Base-by-base conservation (phyloP, 2,113 vertebrate genomes). In the Melanerpes aurifrons region DNA sequence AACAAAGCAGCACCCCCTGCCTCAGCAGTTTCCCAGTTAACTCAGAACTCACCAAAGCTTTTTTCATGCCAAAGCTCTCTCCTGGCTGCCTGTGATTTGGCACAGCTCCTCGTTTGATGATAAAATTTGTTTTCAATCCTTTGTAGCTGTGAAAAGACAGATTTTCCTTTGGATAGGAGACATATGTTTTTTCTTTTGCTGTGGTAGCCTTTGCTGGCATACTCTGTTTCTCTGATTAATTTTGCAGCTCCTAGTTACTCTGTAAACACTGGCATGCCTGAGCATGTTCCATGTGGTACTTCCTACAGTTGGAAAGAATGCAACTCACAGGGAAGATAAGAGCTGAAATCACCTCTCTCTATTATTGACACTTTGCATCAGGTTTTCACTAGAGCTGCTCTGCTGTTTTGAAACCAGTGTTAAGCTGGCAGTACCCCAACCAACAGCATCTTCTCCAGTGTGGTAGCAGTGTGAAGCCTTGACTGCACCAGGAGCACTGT, bases 191-290 rank as follows among this genome's bases (percentile, higher is more conserved):
- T 88, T 48, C 66, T 82, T 83, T 81, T 50, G 35, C 78, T 5
- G 4, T 76, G 68, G 70, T 59, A 67, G 88, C 75, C 81, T 89
- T 56, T 87, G 93, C 90, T 96, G 95, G 95, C 94, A 93, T 35
- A 77, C 83, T 2, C 35, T 37, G 79, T 70, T 78, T 79, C 63
- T 73, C 82, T 88, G 92, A 83, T 92, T 91, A 76, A 85, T 94
- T 89, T 83, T 95, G 92, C 85, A 86, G 66, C 90, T 96, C 91
- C 81, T 82, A 74, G 94, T 88, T 73, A 92, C 95, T 94, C 78
- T 76, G 61, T 91, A 95, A 97, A 97, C 5, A 95, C 92, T 86
- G 88, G 86, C 94, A 45, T 68, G 96, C 63, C 95, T 87, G 83
- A 94, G 81, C 97, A 64, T 21, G 95, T 93, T 76, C 82, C 58